phyloP scores from a whole-genome alignment of 1,140 invertebrate species.

The Psix sp. region DNA sequence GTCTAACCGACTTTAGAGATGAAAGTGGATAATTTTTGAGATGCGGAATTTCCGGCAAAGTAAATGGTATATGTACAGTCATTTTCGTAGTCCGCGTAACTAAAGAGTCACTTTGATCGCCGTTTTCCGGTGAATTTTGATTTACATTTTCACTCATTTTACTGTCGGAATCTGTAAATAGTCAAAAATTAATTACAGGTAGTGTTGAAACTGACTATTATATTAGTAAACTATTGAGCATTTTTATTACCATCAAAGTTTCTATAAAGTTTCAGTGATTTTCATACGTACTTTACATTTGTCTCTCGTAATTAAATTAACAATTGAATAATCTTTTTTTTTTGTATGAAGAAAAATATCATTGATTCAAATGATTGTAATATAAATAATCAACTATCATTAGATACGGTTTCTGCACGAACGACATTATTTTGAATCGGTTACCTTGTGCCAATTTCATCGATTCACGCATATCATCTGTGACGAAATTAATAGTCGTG shows the following conservation, averaged over 20 bases:
- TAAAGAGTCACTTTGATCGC: constrained; percentile 21
- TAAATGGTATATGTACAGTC: constrained; percentile 59
- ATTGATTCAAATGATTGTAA: no score
- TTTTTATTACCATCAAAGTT: no score
- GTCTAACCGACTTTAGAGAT: constrained; percentile 54
- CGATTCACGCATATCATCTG: constrained; percentile 38
- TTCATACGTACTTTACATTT: no score
- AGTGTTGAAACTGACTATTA: no score
- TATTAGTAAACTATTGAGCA: no score
- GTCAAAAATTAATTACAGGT: background rate
- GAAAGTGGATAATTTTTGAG: constrained; percentile 47
- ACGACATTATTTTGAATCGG: background rate
- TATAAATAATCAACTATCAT: no score
- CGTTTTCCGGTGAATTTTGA: constrained; percentile 11
- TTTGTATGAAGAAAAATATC: no score
- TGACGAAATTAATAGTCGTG: constrained; percentile 61
- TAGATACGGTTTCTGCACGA: no score
- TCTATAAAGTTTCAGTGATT: no score
- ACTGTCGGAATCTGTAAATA: constrained; percentile 13
- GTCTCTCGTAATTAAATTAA: no score
- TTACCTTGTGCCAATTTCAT: constrained; percentile 51
- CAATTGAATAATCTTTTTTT: no score
- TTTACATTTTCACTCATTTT: background rate
- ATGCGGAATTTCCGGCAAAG: constrained; percentile 41
- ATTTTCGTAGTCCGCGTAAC: constrained; percentile 62